Evolutionary conservation across 2,797 vertebrate genomes (phyloP), one percentile per base, ranked within the genome.

Genomic region (Tiaroga cobitis): DNA sequence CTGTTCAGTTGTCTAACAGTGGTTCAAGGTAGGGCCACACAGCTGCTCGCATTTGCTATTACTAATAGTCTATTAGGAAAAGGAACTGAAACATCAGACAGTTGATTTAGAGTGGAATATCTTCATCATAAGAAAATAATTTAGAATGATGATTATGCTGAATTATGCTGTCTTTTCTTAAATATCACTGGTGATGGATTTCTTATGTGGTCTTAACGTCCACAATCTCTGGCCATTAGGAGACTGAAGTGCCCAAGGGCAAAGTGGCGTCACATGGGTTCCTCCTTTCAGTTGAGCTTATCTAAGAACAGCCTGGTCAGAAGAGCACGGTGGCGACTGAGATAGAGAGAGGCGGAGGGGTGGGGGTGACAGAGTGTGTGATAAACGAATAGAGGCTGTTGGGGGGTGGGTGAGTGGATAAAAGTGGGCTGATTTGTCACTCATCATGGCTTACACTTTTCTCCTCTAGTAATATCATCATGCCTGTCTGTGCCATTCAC

Each of bases 241-340:
- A 69, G 79, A 74, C 51, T 80, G 24, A 84, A 88, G 75, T 80
- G 78, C 19, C 43, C 43, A 85, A 80, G 83, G 46, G 81, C 72
- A 86, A 61, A 82, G 89, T 92, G 90, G 93, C 92, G 89, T 93
- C 93, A 93, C 80, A 90, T 89, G 87, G 89, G 91, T 90, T 90
- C 91, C 91, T 91, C 91, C 86, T 78, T 88, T 90, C 89, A 88
- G 78, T 88, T 88, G 75, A 89, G 73, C 65, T 88, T 84, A 90
- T 88, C 87, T 91, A 74, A 59, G 81, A 89, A 81, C 87, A 88
- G 87, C 51, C 67, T 82, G 78, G 76, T 56, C 46, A 49, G 46
- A 70, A 76, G 32, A 39, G 70, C 78, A 41, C 65, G 54, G 65
- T 67, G 43, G 81, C 11, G 81, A 87, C 83, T 39, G 51, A 82